phyloP scores from a whole-genome alignment of 2,888 invertebrate genomes.

The Erebia aethiops region DNA sequence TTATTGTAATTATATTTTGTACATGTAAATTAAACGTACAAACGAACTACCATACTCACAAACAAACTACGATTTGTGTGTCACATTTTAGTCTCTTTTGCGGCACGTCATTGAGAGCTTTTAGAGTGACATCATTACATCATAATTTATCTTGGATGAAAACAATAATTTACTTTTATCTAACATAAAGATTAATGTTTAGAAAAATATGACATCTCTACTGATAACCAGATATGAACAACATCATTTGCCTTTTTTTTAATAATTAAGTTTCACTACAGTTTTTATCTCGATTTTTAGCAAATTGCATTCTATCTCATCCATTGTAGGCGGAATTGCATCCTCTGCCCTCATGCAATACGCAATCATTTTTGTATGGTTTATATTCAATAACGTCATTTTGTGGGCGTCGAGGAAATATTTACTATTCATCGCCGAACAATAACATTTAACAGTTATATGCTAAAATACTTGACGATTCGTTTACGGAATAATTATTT shows the following conservation, averaged over 20 bases:
- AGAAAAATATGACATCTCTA: no score
- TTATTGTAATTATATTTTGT: no score
- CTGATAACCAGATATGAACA: no score
- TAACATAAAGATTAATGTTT: neutral
- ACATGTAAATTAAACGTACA: no score
- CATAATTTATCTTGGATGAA: neutral
- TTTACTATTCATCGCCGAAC: conserved; percentile 42
- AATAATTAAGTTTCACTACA: no score
- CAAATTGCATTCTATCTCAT: neutral
- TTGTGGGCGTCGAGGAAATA: conserved; percentile 43
- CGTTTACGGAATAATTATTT: conserved; percentile 31
- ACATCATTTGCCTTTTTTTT: no score
- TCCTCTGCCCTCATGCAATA: conserved; percentile 28
- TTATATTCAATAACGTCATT: conserved; percentile 31
- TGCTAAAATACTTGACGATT: conserved; percentile 37
- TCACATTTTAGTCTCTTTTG: neutral
- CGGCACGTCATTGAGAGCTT: neutral
- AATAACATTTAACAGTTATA: conserved; percentile 39
- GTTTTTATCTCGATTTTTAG: neutral
- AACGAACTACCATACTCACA: no score
- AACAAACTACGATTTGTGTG: no score
- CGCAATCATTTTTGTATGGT: conserved; percentile 36
- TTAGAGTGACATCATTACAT: no score
- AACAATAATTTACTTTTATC: neutral
- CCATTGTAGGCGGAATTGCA: conserved; percentile 10